Evolutionary conservation across 2,113 vertebrate genomes (phyloP).

Genomic region (Chrysochloris asiatica): DNA sequence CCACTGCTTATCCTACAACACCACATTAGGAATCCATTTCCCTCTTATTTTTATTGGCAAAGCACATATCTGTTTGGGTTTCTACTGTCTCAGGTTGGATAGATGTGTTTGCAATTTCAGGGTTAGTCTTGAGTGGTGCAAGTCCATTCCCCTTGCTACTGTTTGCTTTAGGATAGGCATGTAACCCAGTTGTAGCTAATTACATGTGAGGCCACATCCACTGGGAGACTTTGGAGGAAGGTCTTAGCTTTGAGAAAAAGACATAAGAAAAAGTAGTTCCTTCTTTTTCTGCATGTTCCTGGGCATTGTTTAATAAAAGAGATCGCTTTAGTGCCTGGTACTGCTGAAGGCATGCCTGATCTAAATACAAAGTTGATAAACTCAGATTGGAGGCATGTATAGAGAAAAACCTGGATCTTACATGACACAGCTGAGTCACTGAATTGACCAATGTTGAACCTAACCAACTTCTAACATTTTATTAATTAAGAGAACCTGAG

Average conservation of each 20-base stretch:
- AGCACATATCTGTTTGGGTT: not conserved
- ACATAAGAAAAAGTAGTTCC: fast-evolving
- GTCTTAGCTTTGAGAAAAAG: not conserved
- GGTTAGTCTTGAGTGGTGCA: not conserved
- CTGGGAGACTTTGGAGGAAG: not conserved
- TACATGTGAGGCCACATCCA: not conserved
- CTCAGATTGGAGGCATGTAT: not conserved
- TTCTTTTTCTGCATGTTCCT: not conserved
- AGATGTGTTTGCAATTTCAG: not conserved
- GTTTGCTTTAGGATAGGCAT: not conserved
- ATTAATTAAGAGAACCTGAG: not conserved
- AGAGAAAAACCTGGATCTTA: not conserved
- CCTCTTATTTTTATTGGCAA: not conserved
- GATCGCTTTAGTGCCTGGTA: not conserved
- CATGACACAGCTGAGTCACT: not conserved
- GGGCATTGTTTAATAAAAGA: not conserved
- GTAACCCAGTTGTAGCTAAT: not conserved
- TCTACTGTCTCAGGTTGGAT: not conserved
- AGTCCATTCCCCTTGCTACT: not conserved
- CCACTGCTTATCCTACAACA: not conserved
- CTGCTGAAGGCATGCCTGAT: not conserved
- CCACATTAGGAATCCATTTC: too few species aligned
- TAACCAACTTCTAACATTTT: not conserved
- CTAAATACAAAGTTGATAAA: not conserved
- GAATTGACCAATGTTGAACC: not conserved